phyloP scores from a whole-genome alignment of 23 tunicate genomes.

The Phallusia fumigata region DNA sequence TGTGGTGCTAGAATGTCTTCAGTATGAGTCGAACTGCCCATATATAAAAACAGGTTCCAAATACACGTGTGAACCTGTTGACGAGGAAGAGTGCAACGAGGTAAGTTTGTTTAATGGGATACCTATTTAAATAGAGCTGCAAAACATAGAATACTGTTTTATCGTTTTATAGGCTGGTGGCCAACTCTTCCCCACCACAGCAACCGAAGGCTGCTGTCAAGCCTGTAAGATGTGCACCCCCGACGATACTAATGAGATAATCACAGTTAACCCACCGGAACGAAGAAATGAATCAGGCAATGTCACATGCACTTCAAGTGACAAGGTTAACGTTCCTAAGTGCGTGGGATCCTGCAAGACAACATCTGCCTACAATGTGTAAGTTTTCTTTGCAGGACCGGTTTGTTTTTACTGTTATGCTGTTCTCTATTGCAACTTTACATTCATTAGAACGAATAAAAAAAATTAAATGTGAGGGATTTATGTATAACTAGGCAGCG shows the following conservation, averaged over 20 bases:
- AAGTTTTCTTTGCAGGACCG: not conserved
- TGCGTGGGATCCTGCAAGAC: slow-evolving; percentile 18
- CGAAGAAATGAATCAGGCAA: not conserved
- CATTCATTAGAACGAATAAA: too few species aligned
- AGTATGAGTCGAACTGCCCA: not conserved
- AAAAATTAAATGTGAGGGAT: too few species aligned
- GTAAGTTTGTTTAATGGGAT: not conserved
- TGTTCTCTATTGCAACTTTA: too few species aligned
- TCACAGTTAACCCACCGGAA: not conserved
- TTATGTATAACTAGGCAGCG: too few species aligned
- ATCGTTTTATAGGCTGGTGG: slow-evolving; percentile 25
- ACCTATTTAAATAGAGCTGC: not conserved
- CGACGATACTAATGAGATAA: not conserved
- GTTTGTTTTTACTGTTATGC: not conserved
- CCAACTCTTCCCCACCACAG: not conserved
- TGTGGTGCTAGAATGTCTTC: not conserved
- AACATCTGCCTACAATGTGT: slow-evolving; percentile 14
- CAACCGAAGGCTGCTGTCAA: slow-evolving; percentile 18
- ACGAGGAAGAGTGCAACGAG: not conserved
- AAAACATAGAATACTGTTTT: not conserved
- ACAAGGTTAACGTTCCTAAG: not conserved
- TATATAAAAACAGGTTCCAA: not conserved
- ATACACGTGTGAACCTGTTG: slow-evolving; percentile 16
- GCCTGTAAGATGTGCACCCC: slow-evolving; percentile 19
- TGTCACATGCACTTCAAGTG: not conserved